phyloP scores from a whole-genome alignment of 2,113 vertebrate genomes.

The Terrapene triunguis region DNA sequence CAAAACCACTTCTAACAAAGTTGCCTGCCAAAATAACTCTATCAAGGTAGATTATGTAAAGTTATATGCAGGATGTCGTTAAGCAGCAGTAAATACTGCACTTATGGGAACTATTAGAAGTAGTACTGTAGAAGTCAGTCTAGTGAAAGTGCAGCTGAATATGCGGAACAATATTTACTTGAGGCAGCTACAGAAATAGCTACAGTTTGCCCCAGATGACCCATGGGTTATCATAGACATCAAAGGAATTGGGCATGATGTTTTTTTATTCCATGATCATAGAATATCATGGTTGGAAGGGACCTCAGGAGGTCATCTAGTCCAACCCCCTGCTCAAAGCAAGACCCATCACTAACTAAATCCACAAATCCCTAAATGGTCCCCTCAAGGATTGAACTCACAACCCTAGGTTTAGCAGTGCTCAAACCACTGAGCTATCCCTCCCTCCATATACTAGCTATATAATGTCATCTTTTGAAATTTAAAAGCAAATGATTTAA shows the following conservation, averaged over 20 bases:
- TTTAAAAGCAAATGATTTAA: neutral
- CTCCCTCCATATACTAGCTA: neutral
- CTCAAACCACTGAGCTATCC: too few species aligned
- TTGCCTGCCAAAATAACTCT: conserved; percentile 46
- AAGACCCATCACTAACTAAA: too few species aligned
- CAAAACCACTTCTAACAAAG: conserved; percentile 50
- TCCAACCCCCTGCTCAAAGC: too few species aligned
- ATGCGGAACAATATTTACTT: neutral
- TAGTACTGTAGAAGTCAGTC: neutral
- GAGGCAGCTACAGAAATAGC: neutral
- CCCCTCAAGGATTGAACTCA: too few species aligned
- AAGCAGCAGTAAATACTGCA: conserved; percentile 23
- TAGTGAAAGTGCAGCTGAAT: conserved; percentile 36
- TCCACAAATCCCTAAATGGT: too few species aligned
- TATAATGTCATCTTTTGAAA: neutral
- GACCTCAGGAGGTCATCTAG: too few species aligned
- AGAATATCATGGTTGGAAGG: too few species aligned
- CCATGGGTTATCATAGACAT: too few species aligned
- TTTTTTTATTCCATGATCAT: too few species aligned
- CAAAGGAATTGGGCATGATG: too few species aligned
- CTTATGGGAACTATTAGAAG: conserved; percentile 19
- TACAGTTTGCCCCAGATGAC: neutral
- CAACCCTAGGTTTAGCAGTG: too few species aligned
- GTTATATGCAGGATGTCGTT: neutral
- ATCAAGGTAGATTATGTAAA: conserved; percentile 25